Conservation (phyloP, 1,140 invertebrate species). For the Eriosoma lanigerum region DNA sequence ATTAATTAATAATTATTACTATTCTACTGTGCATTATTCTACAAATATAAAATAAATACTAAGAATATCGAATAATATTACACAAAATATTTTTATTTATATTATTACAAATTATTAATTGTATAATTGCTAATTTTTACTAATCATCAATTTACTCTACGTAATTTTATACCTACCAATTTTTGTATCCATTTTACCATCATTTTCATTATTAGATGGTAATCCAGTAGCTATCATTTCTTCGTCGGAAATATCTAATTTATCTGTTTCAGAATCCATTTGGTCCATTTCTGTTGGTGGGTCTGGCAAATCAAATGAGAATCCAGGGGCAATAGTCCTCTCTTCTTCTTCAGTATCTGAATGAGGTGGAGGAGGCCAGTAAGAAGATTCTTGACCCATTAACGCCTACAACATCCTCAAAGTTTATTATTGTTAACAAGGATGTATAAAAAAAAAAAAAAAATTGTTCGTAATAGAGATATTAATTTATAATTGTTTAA, state of each 20-base stretch:
- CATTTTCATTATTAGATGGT: not conserved
- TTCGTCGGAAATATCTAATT: not conserved
- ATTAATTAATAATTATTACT: no score
- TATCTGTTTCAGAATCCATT: conserved; percentile 5
- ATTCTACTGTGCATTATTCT: no score
- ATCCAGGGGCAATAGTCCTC: not conserved
- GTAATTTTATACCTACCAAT: not conserved
- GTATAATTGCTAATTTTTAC: not conserved
- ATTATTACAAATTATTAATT: no score
- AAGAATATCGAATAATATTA: no score
- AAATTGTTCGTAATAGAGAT: no score
- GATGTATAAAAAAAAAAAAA: no score
- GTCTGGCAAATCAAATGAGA: conserved; percentile 28
- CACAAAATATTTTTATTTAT: no score
- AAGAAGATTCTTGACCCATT: conserved; percentile 1
- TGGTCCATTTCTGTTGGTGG: conserved; percentile 33
- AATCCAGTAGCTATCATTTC: conserved; percentile 22
- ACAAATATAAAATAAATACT: no score
- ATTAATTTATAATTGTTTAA: no score
- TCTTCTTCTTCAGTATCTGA: conserved; percentile 25
- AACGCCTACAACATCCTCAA: not conserved
- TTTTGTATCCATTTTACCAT: not conserved
- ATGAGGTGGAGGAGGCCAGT: not conserved
- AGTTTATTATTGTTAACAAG: not conserved
- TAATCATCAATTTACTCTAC: not conserved